Conservation (phyloP, 2,888 invertebrate genomes). For the Sarcophaga rosellei region DNA sequence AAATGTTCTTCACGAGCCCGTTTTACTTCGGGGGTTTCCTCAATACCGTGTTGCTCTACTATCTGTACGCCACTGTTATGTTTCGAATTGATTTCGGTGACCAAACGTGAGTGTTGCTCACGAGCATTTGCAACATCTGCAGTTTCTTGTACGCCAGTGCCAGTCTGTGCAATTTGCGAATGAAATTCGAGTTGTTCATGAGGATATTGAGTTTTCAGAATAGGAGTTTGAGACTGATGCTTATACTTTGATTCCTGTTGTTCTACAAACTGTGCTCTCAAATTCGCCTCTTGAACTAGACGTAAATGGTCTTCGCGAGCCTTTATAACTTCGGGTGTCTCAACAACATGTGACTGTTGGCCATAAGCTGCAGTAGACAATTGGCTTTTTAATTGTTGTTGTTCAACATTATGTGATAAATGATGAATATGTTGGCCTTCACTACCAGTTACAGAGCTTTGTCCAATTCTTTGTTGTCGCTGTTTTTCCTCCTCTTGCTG, state of each 20-base stretch:
- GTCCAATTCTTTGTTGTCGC: slow-evolving; percentile 9
- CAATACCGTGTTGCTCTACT: slow-evolving; percentile 6
- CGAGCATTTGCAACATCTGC: slow-evolving; percentile 74
- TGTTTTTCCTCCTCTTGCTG: slow-evolving; percentile 36
- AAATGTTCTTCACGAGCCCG: slow-evolving; percentile 75
- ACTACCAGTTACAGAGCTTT: background rate
- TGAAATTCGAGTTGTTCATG: slow-evolving; percentile 12
- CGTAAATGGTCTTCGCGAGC: slow-evolving; percentile 75
- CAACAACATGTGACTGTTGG: slow-evolving; percentile 28
- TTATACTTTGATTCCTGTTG: slow-evolving; percentile 51
- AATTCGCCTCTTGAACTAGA: slow-evolving; percentile 69
- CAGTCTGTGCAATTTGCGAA: slow-evolving; percentile 13
- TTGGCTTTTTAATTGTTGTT: background rate
- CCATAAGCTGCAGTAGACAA: background rate
- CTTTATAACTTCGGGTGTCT: slow-evolving; percentile 71
- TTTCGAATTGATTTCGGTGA: slow-evolving; percentile 70
- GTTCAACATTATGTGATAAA: background rate
- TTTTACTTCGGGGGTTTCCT: slow-evolving; percentile 73
- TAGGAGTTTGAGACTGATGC: slow-evolving; percentile 28
- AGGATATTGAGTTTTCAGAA: slow-evolving; percentile 23
- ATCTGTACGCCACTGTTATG: slow-evolving; percentile 36
- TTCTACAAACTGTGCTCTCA: slow-evolving; percentile 58
- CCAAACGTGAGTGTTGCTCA: slow-evolving; percentile 72
- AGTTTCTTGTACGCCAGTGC: slow-evolving; percentile 71
- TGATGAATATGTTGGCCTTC: background rate